phyloP scores from a whole-genome alignment of 2,888 invertebrate species.

The Alcis repandata region DNA sequence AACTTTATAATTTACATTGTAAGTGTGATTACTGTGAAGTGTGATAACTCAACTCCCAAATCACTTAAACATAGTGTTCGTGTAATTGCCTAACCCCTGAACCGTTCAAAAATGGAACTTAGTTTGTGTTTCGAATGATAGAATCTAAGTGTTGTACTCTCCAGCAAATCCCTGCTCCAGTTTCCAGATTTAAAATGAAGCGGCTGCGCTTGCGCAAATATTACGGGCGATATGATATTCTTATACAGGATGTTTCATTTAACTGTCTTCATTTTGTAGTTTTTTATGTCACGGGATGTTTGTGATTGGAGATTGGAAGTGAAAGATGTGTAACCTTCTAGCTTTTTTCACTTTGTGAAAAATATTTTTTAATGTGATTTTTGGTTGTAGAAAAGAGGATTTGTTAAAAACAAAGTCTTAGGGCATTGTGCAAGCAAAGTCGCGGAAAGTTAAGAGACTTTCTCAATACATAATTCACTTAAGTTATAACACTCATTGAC shows the following conservation, averaged over 20 bases:
- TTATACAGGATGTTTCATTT: conserved; percentile 50
- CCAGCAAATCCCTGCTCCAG: conserved; percentile 64
- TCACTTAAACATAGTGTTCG: neutral
- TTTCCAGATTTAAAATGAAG: conserved; percentile 73
- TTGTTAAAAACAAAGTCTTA: too few relatives aligned
- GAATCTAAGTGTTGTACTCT: conserved; percentile 33
- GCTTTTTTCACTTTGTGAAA: too few relatives aligned
- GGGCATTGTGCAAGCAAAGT: too few relatives aligned
- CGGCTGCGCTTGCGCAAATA: conserved; percentile 61
- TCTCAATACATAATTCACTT: too few relatives aligned
- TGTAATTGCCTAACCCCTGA: too few relatives aligned
- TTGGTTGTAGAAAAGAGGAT: too few relatives aligned
- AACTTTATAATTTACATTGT: too few relatives aligned
- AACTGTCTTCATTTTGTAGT: conserved; percentile 6
- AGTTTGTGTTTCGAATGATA: neutral
- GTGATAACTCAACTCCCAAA: too few relatives aligned
- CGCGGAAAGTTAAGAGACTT: too few relatives aligned
- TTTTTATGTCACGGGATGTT: neutral
- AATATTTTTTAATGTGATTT: too few relatives aligned
- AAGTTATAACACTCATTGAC: too few relatives aligned
- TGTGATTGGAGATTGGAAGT: conserved; percentile 7
- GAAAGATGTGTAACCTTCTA: neutral
- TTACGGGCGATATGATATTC: conserved; percentile 54
- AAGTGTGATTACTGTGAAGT: too few relatives aligned
- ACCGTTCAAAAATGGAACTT: neutral